Base-by-base conservation (phyloP, 1,140 invertebrate species). In the Zaprionus taronus region DNA sequence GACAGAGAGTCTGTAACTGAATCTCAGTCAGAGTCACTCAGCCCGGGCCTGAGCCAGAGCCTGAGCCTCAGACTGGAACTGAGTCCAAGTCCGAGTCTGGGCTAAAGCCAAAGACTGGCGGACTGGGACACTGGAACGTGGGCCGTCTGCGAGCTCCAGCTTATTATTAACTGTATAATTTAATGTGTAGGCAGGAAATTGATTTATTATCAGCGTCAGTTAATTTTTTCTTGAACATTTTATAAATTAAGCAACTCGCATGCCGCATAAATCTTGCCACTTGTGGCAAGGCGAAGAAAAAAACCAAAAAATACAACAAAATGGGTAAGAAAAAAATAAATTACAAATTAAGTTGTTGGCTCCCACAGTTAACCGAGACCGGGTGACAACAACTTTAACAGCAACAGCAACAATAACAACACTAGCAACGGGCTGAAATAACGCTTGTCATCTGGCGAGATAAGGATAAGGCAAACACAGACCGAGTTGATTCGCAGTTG, bases 121-220 rank as follows among this genome's bases (percentile, higher is more conserved):
- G 31, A 34, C 72, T n/a, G 38, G 38, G 38, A 61, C 24, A 55
- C 56, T 57, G 28, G 68, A 41, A 89, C 85, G 84, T 89, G 85
- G 84, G 84, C 81, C 38, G 69, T 66, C 70, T 56, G 71, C 80
- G 56, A 78, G 82, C 68, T 77, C 79, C 79, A 79, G 79, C 85
- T 89, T 89, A 89, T 89, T 89, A 90, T 89, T 89, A 89, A 89
- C 84, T 79, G 81, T 89, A 89, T 89, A 89, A 89, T 89, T 84
- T 89, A 79, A 76, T 90, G 84, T 89, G 84, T 89, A 89, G 84
- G 84, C 84, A 89, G 84, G 81, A 89, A 89, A 89, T 89, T 89
- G 84, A 89, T 89, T 89, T 89, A 89, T 90, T 89, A 89, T 89
- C 84, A 90, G 74, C 85, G 81, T 81, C 79, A 73, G 84, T 84